Conservation (phyloP, 1,140 invertebrate genomes). For the Nephila pilipes region DNA sequence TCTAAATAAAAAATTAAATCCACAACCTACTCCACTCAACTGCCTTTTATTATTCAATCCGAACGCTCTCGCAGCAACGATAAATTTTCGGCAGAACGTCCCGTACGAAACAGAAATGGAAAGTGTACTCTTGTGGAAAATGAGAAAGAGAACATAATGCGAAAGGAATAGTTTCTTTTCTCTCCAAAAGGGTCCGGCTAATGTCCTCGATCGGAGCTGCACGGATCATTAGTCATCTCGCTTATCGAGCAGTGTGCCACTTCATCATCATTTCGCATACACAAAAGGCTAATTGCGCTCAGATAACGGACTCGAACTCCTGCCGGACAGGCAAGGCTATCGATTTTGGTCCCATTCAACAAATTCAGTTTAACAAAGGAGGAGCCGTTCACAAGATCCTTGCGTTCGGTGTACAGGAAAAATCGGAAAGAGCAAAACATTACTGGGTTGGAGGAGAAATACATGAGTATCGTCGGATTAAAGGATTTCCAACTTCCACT, state of each 20-base stretch:
- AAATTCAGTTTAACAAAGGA: background rate
- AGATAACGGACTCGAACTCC: conserved; percentile 21
- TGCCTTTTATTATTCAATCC: too few relatives aligned
- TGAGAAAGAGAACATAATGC: background rate
- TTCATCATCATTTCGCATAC: background rate
- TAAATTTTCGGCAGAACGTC: too few relatives aligned
- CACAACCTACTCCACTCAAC: too few relatives aligned
- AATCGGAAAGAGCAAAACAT: too few relatives aligned
- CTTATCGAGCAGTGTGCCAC: background rate
- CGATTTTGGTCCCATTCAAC: conserved; percentile 5
- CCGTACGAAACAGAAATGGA: too few relatives aligned
- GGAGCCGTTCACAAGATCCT: too few relatives aligned
- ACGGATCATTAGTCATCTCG: background rate
- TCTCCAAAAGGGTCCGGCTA: background rate
- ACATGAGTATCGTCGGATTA: too few relatives aligned
- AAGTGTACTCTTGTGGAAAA: background rate
- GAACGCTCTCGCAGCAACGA: too few relatives aligned
- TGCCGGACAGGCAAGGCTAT: background rate
- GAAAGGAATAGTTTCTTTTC: background rate
- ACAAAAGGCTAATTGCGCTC: background rate
- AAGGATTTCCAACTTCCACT: too few relatives aligned
- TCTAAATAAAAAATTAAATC: too few relatives aligned
- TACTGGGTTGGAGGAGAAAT: too few relatives aligned
- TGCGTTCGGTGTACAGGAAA: too few relatives aligned
- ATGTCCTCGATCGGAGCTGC: background rate